Base-by-base conservation (phyloP, 2,888 invertebrate species). In the Listrodromus nycthemerus region DNA sequence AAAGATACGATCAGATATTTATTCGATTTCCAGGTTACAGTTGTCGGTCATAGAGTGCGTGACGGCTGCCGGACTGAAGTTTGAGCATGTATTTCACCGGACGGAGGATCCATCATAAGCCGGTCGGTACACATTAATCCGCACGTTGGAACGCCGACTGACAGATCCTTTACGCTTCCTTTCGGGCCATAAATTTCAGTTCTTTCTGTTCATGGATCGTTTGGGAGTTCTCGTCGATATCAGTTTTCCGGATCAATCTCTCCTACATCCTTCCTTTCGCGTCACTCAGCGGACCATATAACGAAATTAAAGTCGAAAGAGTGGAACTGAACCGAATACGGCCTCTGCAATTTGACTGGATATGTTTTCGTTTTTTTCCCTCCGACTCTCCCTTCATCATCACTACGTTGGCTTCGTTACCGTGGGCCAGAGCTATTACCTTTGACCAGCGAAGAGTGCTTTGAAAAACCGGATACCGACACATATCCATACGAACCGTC, bases 71-170 rank as follows among this genome's bases (percentile, higher is more conserved):
- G 48, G 6, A 16, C 48, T 24, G 69, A 85, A 86, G 86, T 87
- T 88, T 79, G 63, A 73, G 75, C 82, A 79, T 88, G 77, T 83
- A 80, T 84, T 85, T 69, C 76, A 71, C 80, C 65, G 81, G 81
- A 83, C 84, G 61, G 80, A 74, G 71, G 86, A 66, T 84, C 80
- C 86, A 84, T 87, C 88, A 89, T 89, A 89, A 87, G 85, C 87
- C 80, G 80, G 71, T 76, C 74, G 70, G 61, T 78, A 80, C 71
- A 82, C 83, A 85, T 86, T 88, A 87, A 89, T 89, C 85, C 83
- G 69, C 13, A 79, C 74, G 37, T 21, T 48, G 48, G 21, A 74
- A 50, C 63, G 63, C 45, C 74, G 61, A 63, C 13, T 50, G 37
- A 33, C 19, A 55, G 24, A 58, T 33, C 24, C 30, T 24, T 45